Evolutionary conservation across 2,888 invertebrate species (phyloP), one percentile per base, ranked within the genome.

Genomic region (Trachelus stipa): DNA sequence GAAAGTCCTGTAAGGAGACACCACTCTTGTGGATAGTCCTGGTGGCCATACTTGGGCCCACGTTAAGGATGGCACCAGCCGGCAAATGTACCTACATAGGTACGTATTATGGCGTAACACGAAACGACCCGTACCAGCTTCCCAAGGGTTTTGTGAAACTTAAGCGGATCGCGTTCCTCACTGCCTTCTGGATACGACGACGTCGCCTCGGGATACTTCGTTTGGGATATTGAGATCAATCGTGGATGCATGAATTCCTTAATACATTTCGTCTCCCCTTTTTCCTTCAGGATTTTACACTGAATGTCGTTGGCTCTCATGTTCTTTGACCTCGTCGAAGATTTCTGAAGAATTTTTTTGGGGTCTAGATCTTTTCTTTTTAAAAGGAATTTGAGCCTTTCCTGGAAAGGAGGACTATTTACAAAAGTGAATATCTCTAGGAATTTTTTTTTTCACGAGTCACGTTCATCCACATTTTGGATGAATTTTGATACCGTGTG

Each of bases 61-160:
- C 9, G 23, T 15, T 56, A 56, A 15, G 56, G 56, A 56, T 56
- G 56, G 71, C 71, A 71, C 71, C 71, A 71, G 71, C 71, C 71
- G 31, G 31, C 71, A 71, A 71, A 71, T 34, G 34, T 31, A 71
- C 71, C 71, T 34, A 71, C 33, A 34, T 34, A 56, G 71, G 31
- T 71, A 34, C 71, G 71, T 34, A 71, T 56, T 71, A 71, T 71
- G 15, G 12, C 31, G 71, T 71, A 71, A 71, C 71, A 31, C 31
- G 71, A 71, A 71, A 71, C 71, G 71, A 31, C 33, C 34, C 71
- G 33, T 12, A 71, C 71, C 71, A 12, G 71, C 33, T 71, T 71
- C 71, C 31, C 71, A 23, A 71, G 71, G 71, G 71, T 71, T 71
- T 71, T 71, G 71, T 71, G 71, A 71, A 71, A 71, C 34, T 71